A percentile compares a stretch with the other conserved stretches of the same genome.
phyloP scores from a whole-genome alignment of 1,140 invertebrate species.

The Pogonognathellus flavescens region DNA sequence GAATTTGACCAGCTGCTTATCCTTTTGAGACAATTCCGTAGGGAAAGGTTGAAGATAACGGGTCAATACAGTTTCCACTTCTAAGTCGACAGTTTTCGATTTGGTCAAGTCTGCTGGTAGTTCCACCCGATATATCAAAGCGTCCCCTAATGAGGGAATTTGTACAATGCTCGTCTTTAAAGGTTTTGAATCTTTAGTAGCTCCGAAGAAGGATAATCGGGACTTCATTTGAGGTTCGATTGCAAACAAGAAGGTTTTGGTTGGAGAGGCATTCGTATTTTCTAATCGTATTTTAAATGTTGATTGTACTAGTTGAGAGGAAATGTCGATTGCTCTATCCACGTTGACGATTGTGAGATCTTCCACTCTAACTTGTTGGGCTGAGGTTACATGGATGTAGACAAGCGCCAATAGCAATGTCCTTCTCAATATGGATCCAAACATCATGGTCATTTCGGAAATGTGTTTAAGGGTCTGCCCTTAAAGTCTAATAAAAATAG shows the following conservation, averaged over 20 bases:
- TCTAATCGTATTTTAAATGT: constrained; percentile 83
- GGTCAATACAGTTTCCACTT: constrained; percentile 83
- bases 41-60: constrained; percentile 87
- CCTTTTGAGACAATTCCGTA: constrained; percentile 87
- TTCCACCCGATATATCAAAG: constrained; percentile 47
- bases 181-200: constrained; percentile 66
- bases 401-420: not conserved
- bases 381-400: not conserved
- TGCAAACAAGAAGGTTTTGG: constrained; percentile 80
- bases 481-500: no score
- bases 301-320: constrained; percentile 90
- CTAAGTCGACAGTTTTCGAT: constrained; percentile 70
- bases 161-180: constrained; percentile 24
- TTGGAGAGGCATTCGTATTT: constrained; percentile 81
- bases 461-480: no score
- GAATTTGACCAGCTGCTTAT: constrained; percentile 93
- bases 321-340: constrained; percentile 87
- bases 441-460: not conserved
- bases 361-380: constrained; percentile 55
- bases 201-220: constrained; percentile 82
- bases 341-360: constrained; percentile 84
- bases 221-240: constrained; percentile 77
- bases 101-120: constrained; percentile 52
- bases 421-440: not conserved
- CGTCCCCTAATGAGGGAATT: not conserved